phyloP scores from a whole-genome alignment of 2,113 vertebrate species.

The Aythya baeri region DNA sequence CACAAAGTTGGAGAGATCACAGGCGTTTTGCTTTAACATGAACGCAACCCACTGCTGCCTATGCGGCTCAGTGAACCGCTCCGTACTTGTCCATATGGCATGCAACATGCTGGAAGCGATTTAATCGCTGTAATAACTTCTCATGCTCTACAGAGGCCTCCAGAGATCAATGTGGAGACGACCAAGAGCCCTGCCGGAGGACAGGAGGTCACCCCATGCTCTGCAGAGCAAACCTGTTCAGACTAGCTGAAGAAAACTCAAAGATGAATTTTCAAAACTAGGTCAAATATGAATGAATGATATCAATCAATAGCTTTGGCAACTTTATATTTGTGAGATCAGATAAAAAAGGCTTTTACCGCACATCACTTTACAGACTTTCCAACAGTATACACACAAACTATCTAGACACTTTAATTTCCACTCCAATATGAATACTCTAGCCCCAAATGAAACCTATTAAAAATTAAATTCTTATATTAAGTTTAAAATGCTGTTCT shows the following conservation, averaged over 20 bases:
- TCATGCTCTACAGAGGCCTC: background rate
- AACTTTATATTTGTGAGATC: background rate
- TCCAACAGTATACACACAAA: slow-evolving; percentile 36
- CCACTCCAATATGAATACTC: slow-evolving; percentile 34
- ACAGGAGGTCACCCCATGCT: background rate
- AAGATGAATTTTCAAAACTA: background rate
- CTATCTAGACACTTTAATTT: slow-evolving; percentile 59
- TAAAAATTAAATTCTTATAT: slow-evolving; percentile 68
- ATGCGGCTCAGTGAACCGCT: background rate
- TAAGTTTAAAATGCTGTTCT: slow-evolving; percentile 34
- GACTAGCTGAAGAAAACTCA: background rate
- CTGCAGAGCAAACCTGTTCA: background rate
- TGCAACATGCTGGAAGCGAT: fast-evolving
- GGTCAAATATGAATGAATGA: background rate
- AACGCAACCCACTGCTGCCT: background rate
- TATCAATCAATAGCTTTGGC: background rate
- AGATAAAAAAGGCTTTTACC: background rate
- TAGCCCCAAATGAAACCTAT: slow-evolving; percentile 63
- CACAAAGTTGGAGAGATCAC: background rate
- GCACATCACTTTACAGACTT: background rate
- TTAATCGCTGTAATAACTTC: background rate
- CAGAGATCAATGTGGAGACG: fast-evolving
- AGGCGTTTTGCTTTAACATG: background rate
- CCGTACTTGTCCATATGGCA: background rate
- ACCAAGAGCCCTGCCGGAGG: background rate